Conservation (phyloP, 2,888 invertebrate genomes). For the Acleris emargana region DNA sequence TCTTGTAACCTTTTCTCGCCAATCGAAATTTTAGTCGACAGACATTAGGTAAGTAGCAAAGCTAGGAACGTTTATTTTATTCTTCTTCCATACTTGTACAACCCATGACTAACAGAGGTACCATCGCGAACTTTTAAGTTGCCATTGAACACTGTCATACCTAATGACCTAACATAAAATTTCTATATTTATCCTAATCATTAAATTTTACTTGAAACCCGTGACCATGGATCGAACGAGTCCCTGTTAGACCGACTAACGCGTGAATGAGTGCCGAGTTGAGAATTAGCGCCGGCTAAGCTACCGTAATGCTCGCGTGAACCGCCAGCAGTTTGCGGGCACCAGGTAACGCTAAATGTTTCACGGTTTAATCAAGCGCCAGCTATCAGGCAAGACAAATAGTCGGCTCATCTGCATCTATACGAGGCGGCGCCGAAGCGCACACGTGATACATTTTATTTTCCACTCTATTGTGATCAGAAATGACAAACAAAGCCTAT, state of each 20-base stretch:
- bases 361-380: constrained; percentile 81
- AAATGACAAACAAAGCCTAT: background rate
- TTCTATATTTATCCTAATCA: too few species aligned
- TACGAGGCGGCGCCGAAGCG: constrained; percentile 73
- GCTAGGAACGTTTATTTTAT: too few species aligned
- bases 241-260: too few species aligned
- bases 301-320: constrained; percentile 21
- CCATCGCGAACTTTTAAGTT: too few species aligned
- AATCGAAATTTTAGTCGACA: background rate
- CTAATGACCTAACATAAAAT: too few species aligned
- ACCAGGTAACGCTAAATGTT: constrained; percentile 75
- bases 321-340: constrained; percentile 40
- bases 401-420: constrained; percentile 83
- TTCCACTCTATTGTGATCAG: constrained; percentile 43
- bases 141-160: too few species aligned
- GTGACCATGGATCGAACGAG: too few species aligned
- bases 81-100: too few species aligned
- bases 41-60: too few species aligned
- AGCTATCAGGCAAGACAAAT: constrained; percentile 81
- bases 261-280: background rate
- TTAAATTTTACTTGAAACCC: too few species aligned
- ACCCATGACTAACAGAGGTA: too few species aligned
- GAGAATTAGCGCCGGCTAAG: constrained; percentile 15
- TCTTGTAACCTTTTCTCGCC: background rate
- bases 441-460: constrained; percentile 69